Percentiles rank a stretch among this genome's conserved stretches.
Conservation (phyloP, 2,113 vertebrate genomes). For the Plotosus lineatus region DNA sequence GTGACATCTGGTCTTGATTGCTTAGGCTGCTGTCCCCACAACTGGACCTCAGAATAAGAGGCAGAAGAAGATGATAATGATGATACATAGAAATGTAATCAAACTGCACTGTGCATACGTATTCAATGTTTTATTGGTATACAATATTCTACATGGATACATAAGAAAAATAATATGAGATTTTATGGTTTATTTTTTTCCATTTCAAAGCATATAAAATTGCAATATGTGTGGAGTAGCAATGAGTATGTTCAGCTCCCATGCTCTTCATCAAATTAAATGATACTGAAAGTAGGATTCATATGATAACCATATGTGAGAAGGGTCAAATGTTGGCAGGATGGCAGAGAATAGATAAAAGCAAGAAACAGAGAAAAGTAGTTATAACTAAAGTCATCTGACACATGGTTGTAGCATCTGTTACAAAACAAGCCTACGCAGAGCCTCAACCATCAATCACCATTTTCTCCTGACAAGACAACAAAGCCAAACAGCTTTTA, state of each 20-base stretch:
- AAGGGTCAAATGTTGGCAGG: neutral
- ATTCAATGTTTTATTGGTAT: no score
- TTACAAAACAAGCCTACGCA: neutral
- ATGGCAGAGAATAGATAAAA: neutral
- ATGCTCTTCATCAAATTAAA: neutral
- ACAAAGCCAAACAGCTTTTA: neutral
- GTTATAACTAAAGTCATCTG: conserved; percentile 24
- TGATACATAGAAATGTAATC: no score
- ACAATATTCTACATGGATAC: no score
- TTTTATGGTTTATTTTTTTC: no score
- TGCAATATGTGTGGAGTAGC: neutral
- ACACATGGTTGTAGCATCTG: conserved; percentile 47
- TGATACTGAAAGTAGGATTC: neutral
- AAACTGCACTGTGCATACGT: no score
- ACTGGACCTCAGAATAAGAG: no score
- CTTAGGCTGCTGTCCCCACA: no score
- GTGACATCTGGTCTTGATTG: no score
- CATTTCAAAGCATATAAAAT: neutral
- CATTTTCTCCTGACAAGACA: conserved; percentile 61
- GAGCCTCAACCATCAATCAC: conserved; percentile 64
- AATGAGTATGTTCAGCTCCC: neutral
- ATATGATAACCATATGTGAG: conserved; percentile 9
- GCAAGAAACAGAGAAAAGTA: neutral
- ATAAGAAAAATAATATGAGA: no score
- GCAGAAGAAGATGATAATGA: no score